These are phyloP conservation scores for Danio tinwini DNA, from an alignment of 2,797 vertebrate genomes.

Conservation along the genomic window DNA sequence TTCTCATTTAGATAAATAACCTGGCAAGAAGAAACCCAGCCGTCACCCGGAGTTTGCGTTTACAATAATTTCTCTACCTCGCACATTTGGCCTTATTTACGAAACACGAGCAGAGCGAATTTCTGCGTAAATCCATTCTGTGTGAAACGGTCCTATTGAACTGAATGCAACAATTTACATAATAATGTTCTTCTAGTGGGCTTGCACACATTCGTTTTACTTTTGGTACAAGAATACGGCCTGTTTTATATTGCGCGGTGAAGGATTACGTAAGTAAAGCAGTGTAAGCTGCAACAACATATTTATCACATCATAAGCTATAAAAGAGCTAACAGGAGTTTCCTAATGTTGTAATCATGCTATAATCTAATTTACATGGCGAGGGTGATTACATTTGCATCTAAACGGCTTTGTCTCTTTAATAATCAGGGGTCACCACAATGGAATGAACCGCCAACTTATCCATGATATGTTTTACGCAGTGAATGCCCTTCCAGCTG, in stretches of 20 bases:
- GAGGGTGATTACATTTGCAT: not conserved
- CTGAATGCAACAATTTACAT: not conserved
- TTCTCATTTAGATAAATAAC: conserved; percentile 38
- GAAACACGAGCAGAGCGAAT: not conserved
- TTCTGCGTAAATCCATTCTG: not conserved
- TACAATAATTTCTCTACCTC: not conserved
- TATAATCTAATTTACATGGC: conserved; percentile 2
- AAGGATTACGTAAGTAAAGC: not conserved
- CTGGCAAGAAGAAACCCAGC: not conserved
- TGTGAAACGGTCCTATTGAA: conserved; percentile 2
- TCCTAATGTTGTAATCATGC: not conserved
- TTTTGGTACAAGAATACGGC: not conserved
- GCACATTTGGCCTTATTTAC: conserved; percentile 6
- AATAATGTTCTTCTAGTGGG: conserved; percentile 7
- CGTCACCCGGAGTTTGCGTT: not conserved
- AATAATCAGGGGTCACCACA: no score
- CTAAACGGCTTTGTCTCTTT: not conserved
- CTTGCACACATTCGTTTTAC: conserved; percentile 4
- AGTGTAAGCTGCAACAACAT: not conserved
- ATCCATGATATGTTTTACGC: no score
- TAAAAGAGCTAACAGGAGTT: not conserved
- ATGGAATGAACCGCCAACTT: no score
- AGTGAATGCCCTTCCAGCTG: no score
- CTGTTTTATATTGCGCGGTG: not conserved
- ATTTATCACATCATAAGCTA: not conserved